These are phyloP conservation scores for Caenorhabditis zanzibari DNA, from an alignment of 2,888 invertebrate genomes.

Conservation along the genomic window DNA sequence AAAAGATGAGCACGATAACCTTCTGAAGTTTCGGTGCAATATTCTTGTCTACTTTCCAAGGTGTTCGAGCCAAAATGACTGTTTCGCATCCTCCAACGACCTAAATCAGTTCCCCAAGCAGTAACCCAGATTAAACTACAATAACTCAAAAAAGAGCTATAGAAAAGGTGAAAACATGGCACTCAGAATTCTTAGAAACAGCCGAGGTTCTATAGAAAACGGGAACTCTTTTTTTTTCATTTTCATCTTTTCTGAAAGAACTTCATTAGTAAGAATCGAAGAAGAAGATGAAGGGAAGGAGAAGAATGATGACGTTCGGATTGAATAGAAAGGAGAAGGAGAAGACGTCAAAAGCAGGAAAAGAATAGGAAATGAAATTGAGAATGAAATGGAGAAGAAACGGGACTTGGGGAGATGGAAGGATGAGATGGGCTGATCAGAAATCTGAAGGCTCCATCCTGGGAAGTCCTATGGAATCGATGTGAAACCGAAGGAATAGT, in stretches of 20 bases:
- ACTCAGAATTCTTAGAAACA: conserved; percentile 11
- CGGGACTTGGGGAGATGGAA: background rate
- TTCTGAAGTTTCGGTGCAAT: too few relatives aligned
- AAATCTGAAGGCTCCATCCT: background rate
- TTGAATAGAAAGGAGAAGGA: conserved; percentile 9
- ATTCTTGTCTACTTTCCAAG: too few relatives aligned
- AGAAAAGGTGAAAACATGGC: too few relatives aligned
- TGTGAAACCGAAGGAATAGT: too few relatives aligned
- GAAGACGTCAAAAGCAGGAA: conserved; percentile 31
- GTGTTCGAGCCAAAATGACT: too few relatives aligned
- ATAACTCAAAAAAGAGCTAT: too few relatives aligned
- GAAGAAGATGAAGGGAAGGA: conserved; percentile 4
- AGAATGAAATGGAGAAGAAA: background rate
- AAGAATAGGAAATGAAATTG: conserved; percentile 24
- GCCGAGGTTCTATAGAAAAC: conserved; percentile 10
- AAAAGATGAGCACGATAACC: too few relatives aligned
- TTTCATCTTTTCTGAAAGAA: conserved; percentile 14
- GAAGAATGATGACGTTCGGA: conserved; percentile 29
- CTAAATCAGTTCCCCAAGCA: too few relatives aligned
- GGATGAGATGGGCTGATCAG: background rate
- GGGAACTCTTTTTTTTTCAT: background rate
- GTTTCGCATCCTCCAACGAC: too few relatives aligned
- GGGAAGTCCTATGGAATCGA: background rate
- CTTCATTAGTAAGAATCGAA: conserved; percentile 19
- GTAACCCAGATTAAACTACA: too few relatives aligned